Evolutionary conservation across 1,140 invertebrate species (phyloP), one percentile per base, ranked within the genome.

Genomic region (Scaptomyza pallida): DNA sequence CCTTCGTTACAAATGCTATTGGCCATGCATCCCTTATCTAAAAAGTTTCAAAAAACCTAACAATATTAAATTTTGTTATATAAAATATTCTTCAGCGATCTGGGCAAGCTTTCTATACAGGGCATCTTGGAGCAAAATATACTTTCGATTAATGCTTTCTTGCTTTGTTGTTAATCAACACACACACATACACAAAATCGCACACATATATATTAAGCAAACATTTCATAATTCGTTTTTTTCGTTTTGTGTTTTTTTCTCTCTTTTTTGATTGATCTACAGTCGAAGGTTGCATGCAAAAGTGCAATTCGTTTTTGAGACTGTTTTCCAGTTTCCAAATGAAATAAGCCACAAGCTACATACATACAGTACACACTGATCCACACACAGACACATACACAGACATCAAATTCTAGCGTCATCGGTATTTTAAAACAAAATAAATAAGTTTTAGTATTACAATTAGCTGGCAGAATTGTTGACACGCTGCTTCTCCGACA

Each of bases 261-360:
- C 16, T 45, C 35, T 51, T 69, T 78, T 85, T 85, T 85, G 80
- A 85, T 85, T 85, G 80, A 85, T 86, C 80, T 85, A 88, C 81
- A 81, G 82, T 63, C 77, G 81, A 86, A 86, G 81, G 81, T 76
- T 85, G 78, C 81, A 86, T 86, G 82, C 81, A 88, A 86, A 86
- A 88, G 79, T 86, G 81, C 81, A 86, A 88, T 86, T 72, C 77
- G 75, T 72, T 62, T 61, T 61, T 13, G 37, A 55, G 52, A 44
- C 62, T 65, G 68, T 72, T 67, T 72, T 67, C 54, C 67, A 70
- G 60, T 70, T 56, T 70, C 67, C 60, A 56, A 61, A 64, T 70
- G 68, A 57, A 65, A 62, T 52, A 71, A 80, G 73, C 62, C 55
- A 56, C 61, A 50, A 62, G 73, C 62, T 33, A 54, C 4, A 26